Conservation (phyloP, 2,888 invertebrate species). For the Xestoiulus laeticollis region DNA sequence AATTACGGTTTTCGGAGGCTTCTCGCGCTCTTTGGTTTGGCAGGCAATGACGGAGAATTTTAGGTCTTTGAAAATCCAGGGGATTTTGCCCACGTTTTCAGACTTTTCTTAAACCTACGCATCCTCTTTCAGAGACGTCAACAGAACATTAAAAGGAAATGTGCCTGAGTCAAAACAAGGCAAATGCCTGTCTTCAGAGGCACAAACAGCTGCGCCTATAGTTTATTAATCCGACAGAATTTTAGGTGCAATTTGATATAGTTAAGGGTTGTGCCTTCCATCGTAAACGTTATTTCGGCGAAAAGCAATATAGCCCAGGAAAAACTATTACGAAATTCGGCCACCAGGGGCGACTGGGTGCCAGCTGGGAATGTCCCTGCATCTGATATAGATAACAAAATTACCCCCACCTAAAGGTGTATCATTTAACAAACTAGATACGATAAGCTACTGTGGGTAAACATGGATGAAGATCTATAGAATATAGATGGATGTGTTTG, state of each 20-base stretch:
- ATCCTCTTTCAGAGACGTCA: conserved; percentile 26
- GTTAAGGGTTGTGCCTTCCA: conserved; percentile 26
- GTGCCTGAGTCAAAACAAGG: conserved; percentile 26
- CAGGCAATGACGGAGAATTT: conserved; percentile 26
- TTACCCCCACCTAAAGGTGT: background rate
- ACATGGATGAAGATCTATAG: background rate
- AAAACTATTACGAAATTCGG: background rate
- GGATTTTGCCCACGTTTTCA: background rate
- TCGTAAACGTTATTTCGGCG: conserved; percentile 16
- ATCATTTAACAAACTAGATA: background rate
- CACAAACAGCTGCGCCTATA: conserved; percentile 17
- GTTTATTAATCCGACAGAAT: background rate
- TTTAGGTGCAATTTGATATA: conserved; percentile 26
- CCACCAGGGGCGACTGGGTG: background rate
- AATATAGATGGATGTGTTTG: no score
- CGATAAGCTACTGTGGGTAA: background rate
- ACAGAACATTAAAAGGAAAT: conserved; percentile 4
- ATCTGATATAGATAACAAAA: background rate
- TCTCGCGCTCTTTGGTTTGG: background rate
- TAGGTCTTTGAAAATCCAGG: background rate
- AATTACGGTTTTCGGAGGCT: background rate
- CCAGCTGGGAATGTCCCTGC: background rate
- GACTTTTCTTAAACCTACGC: background rate
- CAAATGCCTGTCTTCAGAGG: conserved; percentile 26
- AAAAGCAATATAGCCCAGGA: background rate